Evolutionary conservation across 2,113 vertebrate genomes (phyloP).

Genomic region (human (Homo sapiens)): DNA sequence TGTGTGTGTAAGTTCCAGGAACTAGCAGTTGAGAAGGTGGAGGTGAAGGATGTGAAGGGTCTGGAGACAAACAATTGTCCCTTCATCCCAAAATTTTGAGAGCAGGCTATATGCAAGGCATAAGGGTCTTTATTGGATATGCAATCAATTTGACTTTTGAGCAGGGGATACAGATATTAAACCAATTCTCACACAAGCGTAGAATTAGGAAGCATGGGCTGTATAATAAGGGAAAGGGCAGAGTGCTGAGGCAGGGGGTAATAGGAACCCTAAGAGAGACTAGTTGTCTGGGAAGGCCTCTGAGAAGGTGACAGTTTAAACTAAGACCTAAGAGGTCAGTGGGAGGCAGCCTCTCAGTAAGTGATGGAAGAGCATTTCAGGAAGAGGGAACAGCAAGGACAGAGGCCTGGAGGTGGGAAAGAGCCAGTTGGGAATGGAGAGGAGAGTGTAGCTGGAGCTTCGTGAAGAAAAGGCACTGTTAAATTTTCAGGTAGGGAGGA

Average conservation of each 20-base stretch:
- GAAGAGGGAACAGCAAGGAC: background rate
- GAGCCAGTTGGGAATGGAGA: background rate
- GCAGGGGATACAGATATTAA: background rate
- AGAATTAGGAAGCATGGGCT: background rate
- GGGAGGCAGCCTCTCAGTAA: background rate
- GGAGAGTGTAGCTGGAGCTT: background rate
- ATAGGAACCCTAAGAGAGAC: background rate
- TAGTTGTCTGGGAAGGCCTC: background rate
- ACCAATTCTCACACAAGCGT: background rate
- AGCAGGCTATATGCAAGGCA: background rate
- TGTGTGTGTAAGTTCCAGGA: background rate
- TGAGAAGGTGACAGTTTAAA: background rate
- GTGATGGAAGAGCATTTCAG: background rate
- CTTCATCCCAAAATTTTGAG: background rate
- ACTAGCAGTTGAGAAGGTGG: background rate
- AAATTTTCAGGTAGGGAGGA: background rate
- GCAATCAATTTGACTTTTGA: background rate
- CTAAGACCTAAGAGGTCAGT: background rate
- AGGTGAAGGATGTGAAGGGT: background rate
- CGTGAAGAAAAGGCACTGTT: background rate
- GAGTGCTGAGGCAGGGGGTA: too few species aligned
- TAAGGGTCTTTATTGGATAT: background rate
- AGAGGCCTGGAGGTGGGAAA: background rate
- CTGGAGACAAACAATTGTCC: background rate
- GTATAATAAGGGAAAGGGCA: background rate